Conservation (phyloP, 2,888 invertebrate genomes). For the Heliothis peltigera region DNA sequence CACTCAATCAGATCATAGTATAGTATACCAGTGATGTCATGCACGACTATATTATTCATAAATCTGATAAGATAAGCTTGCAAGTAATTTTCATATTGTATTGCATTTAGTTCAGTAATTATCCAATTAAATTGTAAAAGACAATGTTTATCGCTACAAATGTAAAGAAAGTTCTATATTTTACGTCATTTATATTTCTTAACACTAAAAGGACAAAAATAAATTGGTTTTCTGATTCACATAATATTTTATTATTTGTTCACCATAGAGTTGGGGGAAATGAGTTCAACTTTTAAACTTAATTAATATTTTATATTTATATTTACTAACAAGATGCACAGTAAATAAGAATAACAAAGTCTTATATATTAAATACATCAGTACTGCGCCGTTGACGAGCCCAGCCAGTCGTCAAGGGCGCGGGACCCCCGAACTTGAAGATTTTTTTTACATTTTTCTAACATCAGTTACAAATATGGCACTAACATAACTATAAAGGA, state of each 20-base stretch:
- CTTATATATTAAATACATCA: conserved; percentile 55
- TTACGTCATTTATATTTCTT: conserved; percentile 13
- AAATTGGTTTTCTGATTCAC: conserved; percentile 63
- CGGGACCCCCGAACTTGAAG: conserved; percentile 66
- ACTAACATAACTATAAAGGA: conserved; percentile 65
- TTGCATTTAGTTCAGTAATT: background rate
- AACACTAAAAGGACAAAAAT: conserved; percentile 57
- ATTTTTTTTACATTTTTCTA: conserved; percentile 57
- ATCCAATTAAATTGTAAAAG: conserved; percentile 43
- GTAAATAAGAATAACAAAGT: conserved; percentile 63
- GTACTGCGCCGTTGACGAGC: conserved; percentile 60
- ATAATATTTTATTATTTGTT: conserved; percentile 68
- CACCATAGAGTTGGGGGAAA: conserved; percentile 66
- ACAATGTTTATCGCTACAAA: conserved; percentile 52
- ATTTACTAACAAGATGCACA: conserved; percentile 67
- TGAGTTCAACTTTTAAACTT: conserved; percentile 47
- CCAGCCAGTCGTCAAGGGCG: conserved; percentile 62
- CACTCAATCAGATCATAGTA: background rate
- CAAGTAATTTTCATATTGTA: background rate
- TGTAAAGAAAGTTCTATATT: conserved; percentile 11
- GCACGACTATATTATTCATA: conserved; percentile 6
- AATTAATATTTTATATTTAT: conserved; percentile 63
- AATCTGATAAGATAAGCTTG: background rate
- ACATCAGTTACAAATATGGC: conserved; percentile 69
- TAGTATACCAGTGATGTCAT: conserved; percentile 4